Conservation (phyloP, 2,113 vertebrate species). For the Sceloporus tristichus region DNA sequence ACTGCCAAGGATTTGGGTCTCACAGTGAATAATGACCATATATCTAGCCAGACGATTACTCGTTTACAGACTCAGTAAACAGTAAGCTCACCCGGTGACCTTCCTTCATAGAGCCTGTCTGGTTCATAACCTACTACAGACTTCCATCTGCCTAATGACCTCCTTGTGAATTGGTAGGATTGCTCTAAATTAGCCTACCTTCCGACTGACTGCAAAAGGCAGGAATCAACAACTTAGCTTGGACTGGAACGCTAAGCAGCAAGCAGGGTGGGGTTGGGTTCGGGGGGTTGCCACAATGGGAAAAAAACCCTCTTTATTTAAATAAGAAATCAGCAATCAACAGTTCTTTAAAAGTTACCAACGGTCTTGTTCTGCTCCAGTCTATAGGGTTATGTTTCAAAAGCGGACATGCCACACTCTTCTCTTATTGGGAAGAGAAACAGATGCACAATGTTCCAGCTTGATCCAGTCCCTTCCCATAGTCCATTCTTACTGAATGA, state of each 20-base stretch:
- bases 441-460: slow-evolving; percentile 50
- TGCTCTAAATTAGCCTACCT: slow-evolving; percentile 32
- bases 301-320: neutral
- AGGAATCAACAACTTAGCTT: slow-evolving; percentile 8
- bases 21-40: slow-evolving; percentile 23
- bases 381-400: neutral
- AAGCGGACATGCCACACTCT: neutral
- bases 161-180: slow-evolving; percentile 17
- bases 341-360: neutral
- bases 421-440: slow-evolving; percentile 20
- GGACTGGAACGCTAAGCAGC: neutral
- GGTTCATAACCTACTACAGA: slow-evolving; percentile 36
- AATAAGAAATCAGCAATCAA: neutral
- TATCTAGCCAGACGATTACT: slow-evolving; percentile 54
- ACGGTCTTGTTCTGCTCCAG: neutral
- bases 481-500: slow-evolving; percentile 62
- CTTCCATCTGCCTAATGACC: slow-evolving; percentile 37
- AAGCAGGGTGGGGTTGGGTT: neutral
- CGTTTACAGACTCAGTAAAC: slow-evolving; percentile 54
- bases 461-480: neutral
- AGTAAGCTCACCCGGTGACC: slow-evolving; percentile 55
- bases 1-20: slow-evolving; percentile 40
- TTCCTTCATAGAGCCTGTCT: slow-evolving; percentile 48
- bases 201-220: neutral
- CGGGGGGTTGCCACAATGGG: accelerated